Base-by-base conservation (phyloP, 2,888 invertebrate genomes). In the Eurytoma californica region DNA sequence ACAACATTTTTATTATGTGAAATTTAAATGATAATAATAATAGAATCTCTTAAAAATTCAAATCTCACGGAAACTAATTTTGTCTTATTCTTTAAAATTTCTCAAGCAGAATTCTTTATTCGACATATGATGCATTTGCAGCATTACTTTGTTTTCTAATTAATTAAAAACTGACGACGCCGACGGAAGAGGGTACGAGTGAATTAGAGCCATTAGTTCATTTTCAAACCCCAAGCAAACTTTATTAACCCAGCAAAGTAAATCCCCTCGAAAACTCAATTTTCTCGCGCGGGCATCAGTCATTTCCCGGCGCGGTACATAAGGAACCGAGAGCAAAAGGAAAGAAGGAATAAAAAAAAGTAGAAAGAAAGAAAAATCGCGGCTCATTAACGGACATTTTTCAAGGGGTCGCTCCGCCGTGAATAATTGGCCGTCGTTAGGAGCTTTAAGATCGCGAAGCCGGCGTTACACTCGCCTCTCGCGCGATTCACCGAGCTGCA, bases 391-490 rank as follows among this genome's bases (percentile, higher is more conserved):
- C 82, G 80, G 83, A 68, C 82, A 72, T 72, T 79, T 81, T 83
- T 83, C 83, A 82, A 81, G 82, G 78, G 82, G 80, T 73, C 82
- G 83, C 75, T 80, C 24, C 28, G 39, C 69, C 76, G 72, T 82
- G 84, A 84, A 86, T 87, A 87, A 87, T 87, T 87, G 86, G 86
- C 85, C 80, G 79, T 85, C 85, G 84, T 86, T 86, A 85, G 84
- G 83, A 84, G 83, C 83, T 84, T 79, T 80, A 85, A 82, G 80
- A 83, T 82, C 75, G 76, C 74, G 39, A 73, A 82, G 58, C 79
- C 72, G 72, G 76, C 78, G 73, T 67, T 77, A n/a, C 65, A 49
- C 53, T 28, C 13, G 51, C 66, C 65, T 30, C 53, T 28, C 13
- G 51, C 66, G 60, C 51, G 51, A 67, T 58, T 49, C 70, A 49